These are phyloP conservation scores for Dyspetes luteomarginatus DNA, from an alignment of 2,888 invertebrate genomes.

Conservation along the genomic window DNA sequence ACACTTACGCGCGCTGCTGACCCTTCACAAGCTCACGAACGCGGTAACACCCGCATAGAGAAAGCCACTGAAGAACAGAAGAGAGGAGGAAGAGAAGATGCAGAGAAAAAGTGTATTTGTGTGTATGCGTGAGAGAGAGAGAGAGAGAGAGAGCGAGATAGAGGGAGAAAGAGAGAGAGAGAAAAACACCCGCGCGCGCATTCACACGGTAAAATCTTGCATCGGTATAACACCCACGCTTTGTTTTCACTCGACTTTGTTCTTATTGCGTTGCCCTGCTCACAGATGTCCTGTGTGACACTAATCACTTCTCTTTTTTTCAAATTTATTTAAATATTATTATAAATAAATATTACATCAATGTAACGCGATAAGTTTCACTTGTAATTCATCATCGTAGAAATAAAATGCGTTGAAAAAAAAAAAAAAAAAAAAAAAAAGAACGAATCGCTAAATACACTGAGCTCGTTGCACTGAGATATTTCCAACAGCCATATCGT, in stretches of 20 bases:
- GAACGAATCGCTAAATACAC: constrained; percentile 30
- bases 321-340: not conserved
- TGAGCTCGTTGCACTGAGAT: constrained; percentile 53
- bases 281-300: constrained; percentile 3
- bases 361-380: not conserved
- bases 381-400: constrained; percentile 45
- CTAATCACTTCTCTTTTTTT: not conserved
- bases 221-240: constrained; percentile 62
- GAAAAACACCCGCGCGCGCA: constrained; percentile 48
- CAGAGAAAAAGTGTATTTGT: no score
- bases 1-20: constrained; percentile 45
- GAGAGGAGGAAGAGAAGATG: not conserved
- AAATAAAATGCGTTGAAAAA: constrained; percentile 37
- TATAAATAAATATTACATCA: not conserved
- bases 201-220: constrained; percentile 53
- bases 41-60: constrained; percentile 39
- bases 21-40: constrained; percentile 14
- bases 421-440: no score
- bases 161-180: constrained; percentile 31
- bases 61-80: constrained; percentile 35
- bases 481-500: constrained; percentile 56
- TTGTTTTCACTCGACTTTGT: constrained; percentile 54
- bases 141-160: not conserved
- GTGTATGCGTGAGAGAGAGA: not conserved
- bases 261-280: constrained; percentile 6